A percentile compares a stretch with the other conserved stretches of the same genome.
Evolutionary conservation across 2,113 vertebrate species (phyloP).

Genomic region (Polyodon spathula): DNA sequence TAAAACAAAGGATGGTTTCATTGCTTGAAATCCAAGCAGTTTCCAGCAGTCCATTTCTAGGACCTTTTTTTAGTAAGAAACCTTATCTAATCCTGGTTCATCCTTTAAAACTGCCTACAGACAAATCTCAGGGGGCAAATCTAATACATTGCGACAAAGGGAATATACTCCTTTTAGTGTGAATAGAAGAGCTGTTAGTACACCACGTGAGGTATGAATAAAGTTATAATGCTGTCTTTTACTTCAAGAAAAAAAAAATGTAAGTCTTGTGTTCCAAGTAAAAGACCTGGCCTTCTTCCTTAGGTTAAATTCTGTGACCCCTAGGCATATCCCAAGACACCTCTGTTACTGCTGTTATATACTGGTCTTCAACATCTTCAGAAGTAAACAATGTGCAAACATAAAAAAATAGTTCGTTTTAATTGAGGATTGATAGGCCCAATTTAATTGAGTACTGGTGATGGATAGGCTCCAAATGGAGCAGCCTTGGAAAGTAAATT

Average conservation of each 20-base stretch:
- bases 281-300: conserved; percentile 51
- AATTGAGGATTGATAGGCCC: conserved; percentile 58
- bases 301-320: conserved; percentile 76
- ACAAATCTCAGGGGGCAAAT: conserved; percentile 72
- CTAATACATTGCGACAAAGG: conserved; percentile 75
- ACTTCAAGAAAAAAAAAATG: conserved; percentile 50
- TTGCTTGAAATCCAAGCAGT: conserved; percentile 26
- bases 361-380: conserved; percentile 57
- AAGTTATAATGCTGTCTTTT: conserved; percentile 64
- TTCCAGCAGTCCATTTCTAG: conserved; percentile 48
- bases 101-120: conserved; percentile 66
- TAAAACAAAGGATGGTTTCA: conserved; percentile 52
- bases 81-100: conserved; percentile 68
- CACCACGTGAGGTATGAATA: conserved; percentile 63
- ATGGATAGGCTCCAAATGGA: conserved; percentile 69
- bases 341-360: conserved; percentile 59
- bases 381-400: conserved; percentile 72
- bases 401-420: conserved; percentile 78
- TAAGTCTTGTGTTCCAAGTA: conserved; percentile 50
- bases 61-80: conserved; percentile 54
- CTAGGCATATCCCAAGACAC: conserved; percentile 56
- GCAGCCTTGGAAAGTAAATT: conserved; percentile 17
- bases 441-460: conserved; percentile 73
- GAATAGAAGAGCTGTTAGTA: conserved; percentile 64
- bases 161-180: conserved; percentile 70